phyloP scores from a whole-genome alignment of 2,888 invertebrate genomes.

The Drosophila atripex region DNA sequence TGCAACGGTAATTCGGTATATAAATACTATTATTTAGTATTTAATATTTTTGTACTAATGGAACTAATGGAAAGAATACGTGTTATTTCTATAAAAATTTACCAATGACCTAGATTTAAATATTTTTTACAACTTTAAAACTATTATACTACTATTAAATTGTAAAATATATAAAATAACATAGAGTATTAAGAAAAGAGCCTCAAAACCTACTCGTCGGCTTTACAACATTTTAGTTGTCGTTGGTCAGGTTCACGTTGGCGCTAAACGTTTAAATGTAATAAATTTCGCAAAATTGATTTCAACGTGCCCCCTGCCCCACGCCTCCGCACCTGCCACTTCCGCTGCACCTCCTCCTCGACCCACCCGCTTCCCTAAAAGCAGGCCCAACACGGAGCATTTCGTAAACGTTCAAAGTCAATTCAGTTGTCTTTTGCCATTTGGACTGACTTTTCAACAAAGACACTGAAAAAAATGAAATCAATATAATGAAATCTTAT shows the following conservation, averaged over 20 bases:
- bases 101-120: too few species aligned
- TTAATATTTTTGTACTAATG: too few species aligned
- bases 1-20: not conserved
- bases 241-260: slow-evolving; percentile 64
- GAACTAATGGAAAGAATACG: too few species aligned
- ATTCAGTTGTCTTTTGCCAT: slow-evolving; percentile 21
- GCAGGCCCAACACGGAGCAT: slow-evolving; percentile 55
- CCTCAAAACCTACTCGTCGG: not conserved
- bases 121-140: too few species aligned
- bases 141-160: too few species aligned
- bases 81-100: too few species aligned
- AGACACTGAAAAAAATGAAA: not conserved
- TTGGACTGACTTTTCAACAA: slow-evolving; percentile 10
- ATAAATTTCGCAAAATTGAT: slow-evolving; percentile 72
- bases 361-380: not conserved
- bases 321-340: slow-evolving; percentile 19
- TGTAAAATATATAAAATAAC: not conserved
- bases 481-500: not conserved
- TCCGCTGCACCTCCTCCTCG: not conserved
- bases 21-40: too few species aligned
- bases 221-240: slow-evolving; percentile 27
- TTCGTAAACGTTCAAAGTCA: slow-evolving; percentile 58
- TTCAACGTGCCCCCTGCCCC: slow-evolving; percentile 33
- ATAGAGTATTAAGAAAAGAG: not conserved
- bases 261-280: slow-evolving; percentile 56